Base-by-base conservation (phyloP, 2,797 vertebrate species). In the Aldrovandia affinis region DNA sequence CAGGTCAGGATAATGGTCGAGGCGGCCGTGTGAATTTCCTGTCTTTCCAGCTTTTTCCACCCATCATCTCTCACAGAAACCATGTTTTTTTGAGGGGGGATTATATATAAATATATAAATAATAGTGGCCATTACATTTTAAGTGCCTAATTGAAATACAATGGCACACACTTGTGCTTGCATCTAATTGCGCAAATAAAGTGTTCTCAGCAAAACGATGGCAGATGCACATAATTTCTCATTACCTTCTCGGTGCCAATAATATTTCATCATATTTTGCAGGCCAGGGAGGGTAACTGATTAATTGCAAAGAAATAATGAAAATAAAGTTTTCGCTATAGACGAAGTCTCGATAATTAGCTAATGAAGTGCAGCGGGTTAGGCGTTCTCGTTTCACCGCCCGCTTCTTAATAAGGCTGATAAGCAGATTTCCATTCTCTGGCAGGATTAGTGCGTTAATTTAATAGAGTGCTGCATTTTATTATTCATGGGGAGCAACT, bases 401-500 rank as follows among this genome's bases (percentile, higher is more conserved):
- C 70, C 88, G 81, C 80, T n/a, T n/a, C 89, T 86, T 92, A 94
- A 91, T 85, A 91, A 91, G 88, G n/a, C 90, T 89, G 86, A 92
- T 88, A 86, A 91, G 86, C 85, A 88, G 88, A 93, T 94, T 92
- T 88, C 81, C 73, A 90, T 91, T 90, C 86, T 87, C 81, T 85
- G 44, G 83, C 90, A 87, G 92, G 93, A 93, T 91, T 88, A 92
- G 90, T 91, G 89, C 44, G 82, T 87, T 92, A 88, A 90, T 90
- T 92, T 93, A 93, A 90, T 90, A 85, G 92, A 90, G 83, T 89
- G 88, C 84, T 89, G 81, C 86, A 84, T 90, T 95, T 95, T 89
- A 95, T 94, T 94, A 95, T 95, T 94, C 89, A 94, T 92, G 90
- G 92, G 90, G 86, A 90, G 91, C 88, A 92, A 90, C 88, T 92